Base-by-base conservation (phyloP, 2,797 vertebrate genomes). In the Danio choprae region DNA sequence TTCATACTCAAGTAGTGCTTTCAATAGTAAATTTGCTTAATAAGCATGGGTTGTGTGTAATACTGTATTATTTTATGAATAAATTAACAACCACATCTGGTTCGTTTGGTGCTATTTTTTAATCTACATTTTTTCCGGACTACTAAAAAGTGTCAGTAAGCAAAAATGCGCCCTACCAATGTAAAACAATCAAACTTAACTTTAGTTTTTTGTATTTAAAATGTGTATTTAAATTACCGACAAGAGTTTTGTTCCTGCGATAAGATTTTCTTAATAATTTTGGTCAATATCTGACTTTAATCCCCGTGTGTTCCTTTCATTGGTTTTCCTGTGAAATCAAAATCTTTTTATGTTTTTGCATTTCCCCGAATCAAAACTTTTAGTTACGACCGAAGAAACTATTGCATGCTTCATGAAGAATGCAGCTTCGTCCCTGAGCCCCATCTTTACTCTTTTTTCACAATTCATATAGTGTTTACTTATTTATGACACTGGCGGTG, bases 391-490 rank as follows among this genome's bases (percentile, higher is more conserved):
- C 75, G 83, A 84, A 84, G 70, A 81, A 88, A 85, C 44, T 7
- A 7, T 12, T 46, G 44, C 44, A 46, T 46, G 7, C n/a, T 88
- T 86, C 77, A 84, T 77, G 84, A 84, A 87, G 84, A 86, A 87
- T 90, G 74, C 89, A 89, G 89, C 88, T 91, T 44, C 83, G 81
- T 86, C 79, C 83, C 81, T n/a, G 87, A 84, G 84, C 77, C 86
- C 87, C 88, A 86, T 87, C 71, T 88, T 87, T 80, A 81, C 84
- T 86, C 88, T 87, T 83, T 84, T 85, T 79, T 90, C 89, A 89
- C 82, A 84, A 88, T 89, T 89, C 87, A 85, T 86, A 89, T 41
- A 38, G 88, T 90, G 88, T 92, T 91, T 90, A 90, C 86, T 89
- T 86, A 86, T 88, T 89, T 90, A 87, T 86, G 90, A 85, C 79